Evolutionary conservation across 2,888 invertebrate species (phyloP), one percentile per base, ranked within the genome.

Genomic region (Nasonia oneida): DNA sequence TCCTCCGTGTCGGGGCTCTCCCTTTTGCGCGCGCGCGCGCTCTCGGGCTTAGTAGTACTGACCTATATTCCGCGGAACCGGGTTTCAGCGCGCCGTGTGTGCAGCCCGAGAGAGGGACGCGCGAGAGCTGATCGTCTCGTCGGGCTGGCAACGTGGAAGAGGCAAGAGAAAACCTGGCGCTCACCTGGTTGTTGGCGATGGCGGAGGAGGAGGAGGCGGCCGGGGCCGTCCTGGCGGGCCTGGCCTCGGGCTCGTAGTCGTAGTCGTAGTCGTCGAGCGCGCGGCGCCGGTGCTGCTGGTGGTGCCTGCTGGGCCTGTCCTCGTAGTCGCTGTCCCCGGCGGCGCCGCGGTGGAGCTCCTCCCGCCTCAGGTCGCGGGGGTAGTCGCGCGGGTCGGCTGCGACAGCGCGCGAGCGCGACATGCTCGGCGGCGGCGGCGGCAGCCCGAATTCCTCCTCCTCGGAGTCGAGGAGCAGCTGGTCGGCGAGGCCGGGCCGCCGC

Each of bases 391-490:
- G 86, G 39, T 90, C 90, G 89, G 89, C 90, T 23, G 23, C 23
- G 89, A 89, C 89, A 87, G 90, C 91, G 92, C 86, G 91, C 90
- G 87, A 88, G 5, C 90, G 88, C 90, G 91, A 89, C 90, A 90
- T 91, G 92, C 90, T 91, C 91, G 92, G 91, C 88, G 93, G 81
- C 67, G 81, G 23, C 23, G 23, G 23, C 23, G 23, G 23, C 23
- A 79, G 71, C 67, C 64, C 18, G 18, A 74, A 74, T 10, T 87
- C 86, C 80, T 87, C 91, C 88, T 93, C 93, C 90, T 93, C 93
- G 89, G 92, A 93, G 93, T 92, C 94, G 94, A 92, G 94, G 93
- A 93, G 91, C 88, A 91, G 93, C 92, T 92, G 90, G 90, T 90
- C 92, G 91, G 90, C 88, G 81, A 79, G 74, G 70, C 90, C 88